Evolutionary conservation across 2,888 invertebrate species (phyloP), one percentile per base, ranked within the genome.

Genomic region (Trilocha varians): DNA sequence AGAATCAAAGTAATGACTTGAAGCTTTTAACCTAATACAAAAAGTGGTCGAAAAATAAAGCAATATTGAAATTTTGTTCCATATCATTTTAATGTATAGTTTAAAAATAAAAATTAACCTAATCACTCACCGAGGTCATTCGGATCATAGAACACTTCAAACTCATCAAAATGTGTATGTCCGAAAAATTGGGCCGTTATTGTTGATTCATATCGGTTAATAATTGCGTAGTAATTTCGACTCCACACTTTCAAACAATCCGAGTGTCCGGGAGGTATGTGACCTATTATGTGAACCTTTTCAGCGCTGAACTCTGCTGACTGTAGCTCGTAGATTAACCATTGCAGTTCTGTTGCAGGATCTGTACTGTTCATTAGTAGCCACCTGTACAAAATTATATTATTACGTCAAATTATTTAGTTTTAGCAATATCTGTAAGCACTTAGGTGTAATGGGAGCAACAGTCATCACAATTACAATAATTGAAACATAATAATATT

Each of bases 201-300:
- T 0, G 95, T 97, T 16, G 91, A 89, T 73, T 97, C 96, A 68
- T 95, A 98, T 59, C 96, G 88, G 55, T 94, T 93, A 40, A 96
- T 90, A 42, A 96, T 95, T 36, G 92, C 91, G 63, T 96, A 96
- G 70, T 95, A 96, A 77, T 98, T 98, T 51, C 96, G 90, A 4
- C 97, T 97, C 97, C 98, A 99, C 3, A 97, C 93, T 82, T 96
- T 96, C 32, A 98, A 78, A 62, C 98, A 98, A 70, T 97, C 97
- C 0, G 93, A 91, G 65, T 95, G 94, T 3, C 98, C 97, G 0
- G 98, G 98, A 0, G 97, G 97, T 57, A 98, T 97, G 69, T 99
- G 99, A 0, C 97, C 97, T 41, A 99, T 93, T n/a, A 99, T 93
- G 64, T 98, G 98, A 9, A 98, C 98, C 74, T 98, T 97, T 73